These are phyloP conservation scores for Oopsacas minuta DNA, from an alignment of 37 sponge, comb jelly and placozoan species.

Conservation along the genomic window DNA sequence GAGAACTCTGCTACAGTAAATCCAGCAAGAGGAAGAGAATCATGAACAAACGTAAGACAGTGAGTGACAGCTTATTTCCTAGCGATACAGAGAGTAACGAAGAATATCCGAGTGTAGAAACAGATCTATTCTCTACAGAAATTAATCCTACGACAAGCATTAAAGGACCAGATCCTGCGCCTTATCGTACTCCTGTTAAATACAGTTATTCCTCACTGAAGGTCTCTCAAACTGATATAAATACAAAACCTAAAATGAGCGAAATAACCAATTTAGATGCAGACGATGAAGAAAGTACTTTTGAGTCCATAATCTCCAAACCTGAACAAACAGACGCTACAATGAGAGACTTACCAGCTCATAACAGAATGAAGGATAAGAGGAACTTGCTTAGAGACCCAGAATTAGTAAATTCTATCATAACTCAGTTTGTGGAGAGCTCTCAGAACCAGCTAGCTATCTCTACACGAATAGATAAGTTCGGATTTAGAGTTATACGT, in stretches of 20 bases:
- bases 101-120: neutral
- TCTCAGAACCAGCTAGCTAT: neutral
- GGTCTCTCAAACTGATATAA: neutral
- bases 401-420: neutral
- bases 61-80: neutral
- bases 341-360: neutral
- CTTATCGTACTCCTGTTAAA: neutral
- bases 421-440: conserved; percentile 14
- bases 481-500: neutral
- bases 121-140: neutral
- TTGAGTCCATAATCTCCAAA: neutral
- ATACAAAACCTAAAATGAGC: neutral
- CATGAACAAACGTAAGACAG: conserved; percentile 3
- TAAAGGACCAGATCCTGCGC: neutral
- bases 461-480: conserved; percentile 1
- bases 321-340: neutral
- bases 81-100: neutral
- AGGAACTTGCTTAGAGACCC: neutral
- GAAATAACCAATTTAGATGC: neutral
- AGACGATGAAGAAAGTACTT: neutral
- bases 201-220: neutral
- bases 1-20: neutral
- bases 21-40: neutral
- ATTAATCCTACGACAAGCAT: neutral
- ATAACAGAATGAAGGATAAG: neutral